Evolutionary conservation across 92 coral and sea anemone species (phyloP).

Genomic region (Porites lobata): DNA sequence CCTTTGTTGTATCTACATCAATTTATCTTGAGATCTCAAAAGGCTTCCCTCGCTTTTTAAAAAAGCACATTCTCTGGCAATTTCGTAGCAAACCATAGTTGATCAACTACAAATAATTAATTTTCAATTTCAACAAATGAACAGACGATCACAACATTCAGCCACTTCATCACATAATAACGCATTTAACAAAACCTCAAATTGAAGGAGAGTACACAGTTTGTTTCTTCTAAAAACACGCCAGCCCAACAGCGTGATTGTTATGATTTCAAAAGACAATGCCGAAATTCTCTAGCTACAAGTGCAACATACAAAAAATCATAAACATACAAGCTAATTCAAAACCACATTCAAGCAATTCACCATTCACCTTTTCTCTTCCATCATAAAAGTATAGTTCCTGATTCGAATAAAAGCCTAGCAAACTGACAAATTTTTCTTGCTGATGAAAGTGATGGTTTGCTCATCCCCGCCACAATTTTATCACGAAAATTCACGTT

Average conservation of each 20-base stretch:
- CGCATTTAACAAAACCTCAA: background rate
- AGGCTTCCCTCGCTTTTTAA: too few relatives aligned
- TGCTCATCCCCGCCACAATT: slow-evolving; percentile 32
- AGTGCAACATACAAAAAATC: slow-evolving; percentile 14
- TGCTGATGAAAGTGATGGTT: slow-evolving; percentile 23
- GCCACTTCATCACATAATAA: background rate
- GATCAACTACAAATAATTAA: background rate
- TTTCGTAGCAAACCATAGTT: too few relatives aligned
- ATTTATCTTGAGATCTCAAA: too few relatives aligned
- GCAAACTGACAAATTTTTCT: slow-evolving; percentile 29
- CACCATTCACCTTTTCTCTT: slow-evolving; percentile 32
- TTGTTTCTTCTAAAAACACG: slow-evolving; percentile 26
- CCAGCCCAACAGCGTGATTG: slow-evolving; percentile 32
- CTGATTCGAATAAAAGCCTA: slow-evolving; percentile 16
- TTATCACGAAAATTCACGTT: slow-evolving; percentile 40
- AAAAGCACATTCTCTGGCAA: too few relatives aligned
- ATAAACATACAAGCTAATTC: background rate
- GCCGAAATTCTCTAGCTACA: slow-evolving; percentile 30
- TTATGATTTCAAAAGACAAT: slow-evolving; percentile 49
- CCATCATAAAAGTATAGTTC: slow-evolving; percentile 21
- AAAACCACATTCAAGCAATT: slow-evolving; percentile 1
- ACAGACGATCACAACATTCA: background rate
- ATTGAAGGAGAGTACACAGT: background rate
- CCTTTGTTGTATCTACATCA: too few relatives aligned
- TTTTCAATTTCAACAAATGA: slow-evolving; percentile 17